phyloP scores from a whole-genome alignment of 2,797 vertebrate genomes.

The Acrossocheilus fasciatus region DNA sequence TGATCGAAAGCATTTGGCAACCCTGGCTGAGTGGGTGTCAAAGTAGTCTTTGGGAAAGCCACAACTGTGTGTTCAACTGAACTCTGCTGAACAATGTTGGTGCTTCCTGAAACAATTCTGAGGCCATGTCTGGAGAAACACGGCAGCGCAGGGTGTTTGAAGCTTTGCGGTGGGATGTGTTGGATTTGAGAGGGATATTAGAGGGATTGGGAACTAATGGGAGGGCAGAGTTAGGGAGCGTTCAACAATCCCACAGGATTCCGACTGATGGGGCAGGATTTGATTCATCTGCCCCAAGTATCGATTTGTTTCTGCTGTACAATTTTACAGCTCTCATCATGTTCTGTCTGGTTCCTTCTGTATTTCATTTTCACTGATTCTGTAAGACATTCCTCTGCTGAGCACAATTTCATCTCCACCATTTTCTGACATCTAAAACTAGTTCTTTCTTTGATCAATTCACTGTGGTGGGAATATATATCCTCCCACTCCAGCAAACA shows the following conservation, averaged over 20 bases:
- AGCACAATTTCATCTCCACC: conserved; percentile 72
- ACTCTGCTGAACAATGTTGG: not conserved
- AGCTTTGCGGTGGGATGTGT: conserved; percentile 62
- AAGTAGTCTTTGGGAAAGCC: conserved; percentile 28
- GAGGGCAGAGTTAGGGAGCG: conserved; percentile 71
- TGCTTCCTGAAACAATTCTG: conserved; percentile 25
- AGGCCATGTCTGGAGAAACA: conserved; percentile 31
- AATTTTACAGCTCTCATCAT: conserved; percentile 65
- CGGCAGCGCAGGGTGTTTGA: conserved; percentile 49
- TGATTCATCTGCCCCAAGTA: conserved; percentile 79
- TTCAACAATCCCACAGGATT: conserved; percentile 71
- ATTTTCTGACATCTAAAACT: conserved; percentile 63
- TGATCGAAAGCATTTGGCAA: not conserved
- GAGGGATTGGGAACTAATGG: conserved; percentile 77
- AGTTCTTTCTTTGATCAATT: conserved; percentile 69
- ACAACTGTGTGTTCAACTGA: conserved; percentile 1
- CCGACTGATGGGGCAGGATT: conserved; percentile 76
- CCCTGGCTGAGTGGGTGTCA: not conserved
- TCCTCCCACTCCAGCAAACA: conserved; percentile 38
- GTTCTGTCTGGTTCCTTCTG: conserved; percentile 66
- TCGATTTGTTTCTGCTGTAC: conserved; percentile 79
- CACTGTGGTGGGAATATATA: conserved; percentile 63
- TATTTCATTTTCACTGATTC: conserved; percentile 70
- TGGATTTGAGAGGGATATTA: conserved; percentile 76
- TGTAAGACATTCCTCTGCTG: conserved; percentile 68